Conservation (phyloP, 2,797 vertebrate species). For the Tokudaia muenninki region DNA sequence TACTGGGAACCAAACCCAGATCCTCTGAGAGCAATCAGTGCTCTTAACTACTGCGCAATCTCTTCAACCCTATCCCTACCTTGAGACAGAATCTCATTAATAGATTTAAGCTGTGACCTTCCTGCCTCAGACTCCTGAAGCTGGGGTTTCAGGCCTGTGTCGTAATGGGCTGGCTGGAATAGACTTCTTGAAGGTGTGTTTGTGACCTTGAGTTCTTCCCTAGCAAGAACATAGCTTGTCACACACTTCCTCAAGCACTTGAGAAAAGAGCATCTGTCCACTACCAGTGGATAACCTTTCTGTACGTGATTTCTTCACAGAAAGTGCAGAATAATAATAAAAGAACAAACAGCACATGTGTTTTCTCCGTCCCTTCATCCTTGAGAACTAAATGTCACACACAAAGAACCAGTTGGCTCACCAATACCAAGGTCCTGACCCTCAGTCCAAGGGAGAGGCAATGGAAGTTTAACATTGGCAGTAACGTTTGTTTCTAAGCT, state of each 20-base stretch:
- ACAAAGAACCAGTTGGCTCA: neutral
- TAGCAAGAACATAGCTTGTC: neutral
- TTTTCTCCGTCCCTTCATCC: neutral
- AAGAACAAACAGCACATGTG: neutral
- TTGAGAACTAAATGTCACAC: neutral
- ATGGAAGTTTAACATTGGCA: neutral
- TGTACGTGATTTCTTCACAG: neutral
- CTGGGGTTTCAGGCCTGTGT: neutral
- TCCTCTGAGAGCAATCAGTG: neutral
- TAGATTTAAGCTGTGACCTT: neutral
- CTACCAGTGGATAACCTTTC: neutral
- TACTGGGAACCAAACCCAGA: neutral
- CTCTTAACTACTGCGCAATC: neutral
- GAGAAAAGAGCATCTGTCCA: neutral
- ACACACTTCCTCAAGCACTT: neutral
- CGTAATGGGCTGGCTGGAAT: neutral
- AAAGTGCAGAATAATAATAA: neutral
- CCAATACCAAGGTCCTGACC: neutral
- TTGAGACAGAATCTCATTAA: neutral
- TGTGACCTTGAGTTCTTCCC: neutral
- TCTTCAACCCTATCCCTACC: neutral
- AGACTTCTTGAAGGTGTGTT: neutral
- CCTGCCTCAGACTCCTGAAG: neutral
- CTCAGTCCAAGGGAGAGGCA: neutral
- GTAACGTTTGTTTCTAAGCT: neutral